Evolutionary conservation across 1,140 invertebrate species (phyloP).

Genomic region (Drosophila prosaltans): DNA sequence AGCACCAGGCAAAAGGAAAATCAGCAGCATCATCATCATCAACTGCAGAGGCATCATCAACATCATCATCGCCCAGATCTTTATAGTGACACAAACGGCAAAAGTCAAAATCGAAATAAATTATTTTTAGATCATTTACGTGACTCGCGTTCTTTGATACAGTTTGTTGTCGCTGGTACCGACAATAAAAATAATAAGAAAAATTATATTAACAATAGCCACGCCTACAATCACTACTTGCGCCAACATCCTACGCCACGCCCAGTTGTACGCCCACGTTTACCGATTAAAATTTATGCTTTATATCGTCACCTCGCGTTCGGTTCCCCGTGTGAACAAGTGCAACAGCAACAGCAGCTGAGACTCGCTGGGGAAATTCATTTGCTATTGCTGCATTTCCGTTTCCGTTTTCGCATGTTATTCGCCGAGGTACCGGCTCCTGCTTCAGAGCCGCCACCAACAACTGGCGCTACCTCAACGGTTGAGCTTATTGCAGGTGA

Average conservation of each 20-base stretch:
- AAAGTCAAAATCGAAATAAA: not conserved
- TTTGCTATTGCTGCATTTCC: constrained; percentile 33
- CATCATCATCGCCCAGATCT: constrained; percentile 48
- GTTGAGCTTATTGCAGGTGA: constrained; percentile 65
- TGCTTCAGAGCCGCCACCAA: constrained; percentile 46
- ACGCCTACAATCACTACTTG: constrained; percentile 42
- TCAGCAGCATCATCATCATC: constrained; percentile 25
- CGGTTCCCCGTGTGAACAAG: constrained; percentile 74
- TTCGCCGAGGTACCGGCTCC: constrained; percentile 46
- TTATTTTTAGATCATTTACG: constrained; percentile 78
- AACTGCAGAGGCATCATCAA: constrained; percentile 26
- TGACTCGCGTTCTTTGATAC: constrained; percentile 53
- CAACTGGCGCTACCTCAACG: constrained; percentile 38
- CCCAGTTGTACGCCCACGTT: constrained; percentile 45
- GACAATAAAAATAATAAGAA: constrained; percentile 12
- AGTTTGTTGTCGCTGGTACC: constrained; percentile 51
- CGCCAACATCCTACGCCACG: constrained; percentile 21
- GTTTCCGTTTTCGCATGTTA: constrained; percentile 64
- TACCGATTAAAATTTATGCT: constrained; percentile 76
- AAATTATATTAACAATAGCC: constrained; percentile 32
- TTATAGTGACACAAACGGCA: constrained; percentile 28
- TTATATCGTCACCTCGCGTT: constrained; percentile 77
- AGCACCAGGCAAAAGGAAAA: constrained; percentile 37
- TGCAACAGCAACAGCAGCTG: constrained; percentile 82
- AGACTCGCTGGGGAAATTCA: constrained; percentile 57